Percentiles rank a stretch among this genome's conserved stretches.
Evolutionary conservation across 1,140 invertebrate species (phyloP).

Genomic region (Limonius californicus): DNA sequence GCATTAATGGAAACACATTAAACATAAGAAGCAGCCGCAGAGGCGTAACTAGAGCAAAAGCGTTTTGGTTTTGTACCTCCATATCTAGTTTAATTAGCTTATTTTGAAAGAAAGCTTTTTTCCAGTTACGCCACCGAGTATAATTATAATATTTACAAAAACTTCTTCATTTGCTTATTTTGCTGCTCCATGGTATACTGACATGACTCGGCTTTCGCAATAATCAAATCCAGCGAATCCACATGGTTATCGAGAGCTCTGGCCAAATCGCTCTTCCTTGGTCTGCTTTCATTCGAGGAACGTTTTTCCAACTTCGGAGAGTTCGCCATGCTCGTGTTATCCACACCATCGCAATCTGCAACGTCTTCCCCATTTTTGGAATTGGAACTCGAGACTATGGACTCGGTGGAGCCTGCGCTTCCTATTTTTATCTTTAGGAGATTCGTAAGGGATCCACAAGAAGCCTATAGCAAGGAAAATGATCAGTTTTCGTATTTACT

Average conservation of each 20-base stretch:
- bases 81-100: neutral
- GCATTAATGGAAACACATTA: too few species aligned
- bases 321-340: conserved; percentile 20
- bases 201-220: conserved; percentile 64
- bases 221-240: conserved; percentile 50
- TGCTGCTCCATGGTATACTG: conserved; percentile 63
- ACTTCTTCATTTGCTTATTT: conserved; percentile 67
- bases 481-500: too few species aligned
- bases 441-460: conserved; percentile 62
- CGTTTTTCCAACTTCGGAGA: conserved; percentile 1
- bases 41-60: neutral
- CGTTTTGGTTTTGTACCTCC: neutral
- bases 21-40: too few species aligned
- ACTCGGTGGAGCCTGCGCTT: conserved; percentile 19
- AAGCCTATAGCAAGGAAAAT: conserved; percentile 50
- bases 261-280: conserved; percentile 42
- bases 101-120: neutral
- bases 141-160: too few species aligned
- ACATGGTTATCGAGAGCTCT: conserved; percentile 53
- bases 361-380: conserved; percentile 41
- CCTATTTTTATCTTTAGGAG: conserved; percentile 56
- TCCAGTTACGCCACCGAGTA: neutral
- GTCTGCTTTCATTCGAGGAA: conserved; percentile 40
- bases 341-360: neutral
- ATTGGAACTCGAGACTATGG: conserved; percentile 30